A percentile compares a stretch with the other conserved stretches of the same genome.
Conservation (phyloP, 2,888 invertebrate species). For the Machimus atricapillus region DNA sequence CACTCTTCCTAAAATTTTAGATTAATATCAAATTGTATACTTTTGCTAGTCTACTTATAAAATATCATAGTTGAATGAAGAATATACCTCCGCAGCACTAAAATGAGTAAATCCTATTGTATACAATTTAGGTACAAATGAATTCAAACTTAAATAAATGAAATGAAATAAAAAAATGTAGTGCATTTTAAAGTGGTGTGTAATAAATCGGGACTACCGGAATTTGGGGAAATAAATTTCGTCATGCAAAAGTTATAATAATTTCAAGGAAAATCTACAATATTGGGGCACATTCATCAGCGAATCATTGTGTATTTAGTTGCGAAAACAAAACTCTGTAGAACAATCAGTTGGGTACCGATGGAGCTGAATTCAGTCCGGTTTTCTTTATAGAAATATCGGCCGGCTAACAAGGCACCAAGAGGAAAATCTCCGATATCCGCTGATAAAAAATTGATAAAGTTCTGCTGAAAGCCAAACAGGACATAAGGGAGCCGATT, state of each 20-base stretch:
- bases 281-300: not conserved
- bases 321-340: not conserved
- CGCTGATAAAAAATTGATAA: conserved; percentile 43
- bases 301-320: not conserved
- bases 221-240: not conserved
- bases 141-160: too few relatives aligned
- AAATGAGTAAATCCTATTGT: too few relatives aligned
- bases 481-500: conserved; percentile 36
- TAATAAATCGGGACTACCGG: not conserved
- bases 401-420: not conserved
- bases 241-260: not conserved
- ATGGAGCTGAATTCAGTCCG: not conserved
- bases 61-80: too few relatives aligned
- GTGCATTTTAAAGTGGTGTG: not conserved
- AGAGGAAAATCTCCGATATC: conserved; percentile 44
- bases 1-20: too few relatives aligned
- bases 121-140: too few relatives aligned
- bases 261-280: not conserved
- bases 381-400: not conserved
- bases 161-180: too few relatives aligned
- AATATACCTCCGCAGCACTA: too few relatives aligned
- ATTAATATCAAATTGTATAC: too few relatives aligned
- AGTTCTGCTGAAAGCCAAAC: conserved; percentile 31
- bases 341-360: not conserved
- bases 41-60: too few relatives aligned